Evolutionary conservation across 2,113 vertebrate genomes (phyloP).

Genomic region (Eupsittula cactorum): DNA sequence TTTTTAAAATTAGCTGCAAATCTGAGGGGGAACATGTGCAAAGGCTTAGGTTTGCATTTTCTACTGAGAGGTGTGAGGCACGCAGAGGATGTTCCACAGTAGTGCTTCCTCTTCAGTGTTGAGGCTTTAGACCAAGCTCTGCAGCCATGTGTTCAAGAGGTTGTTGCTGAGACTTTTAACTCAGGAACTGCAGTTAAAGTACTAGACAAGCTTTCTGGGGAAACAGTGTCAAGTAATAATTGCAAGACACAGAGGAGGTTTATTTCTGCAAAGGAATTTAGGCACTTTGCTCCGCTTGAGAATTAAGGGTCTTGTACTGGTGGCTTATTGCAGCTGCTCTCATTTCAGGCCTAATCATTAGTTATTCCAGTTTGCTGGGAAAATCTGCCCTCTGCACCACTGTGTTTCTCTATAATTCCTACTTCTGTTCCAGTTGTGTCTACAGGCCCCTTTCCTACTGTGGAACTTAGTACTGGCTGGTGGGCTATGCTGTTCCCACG

Average conservation of each 20-base stretch:
- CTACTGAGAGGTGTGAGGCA: background rate
- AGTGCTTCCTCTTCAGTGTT: background rate
- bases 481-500: background rate
- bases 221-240: background rate
- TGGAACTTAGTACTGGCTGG: background rate
- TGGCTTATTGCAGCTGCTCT: background rate
- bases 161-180: background rate
- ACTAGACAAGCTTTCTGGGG: background rate
- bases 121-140: background rate
- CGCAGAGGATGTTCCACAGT: background rate
- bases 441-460: background rate
- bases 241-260: background rate
- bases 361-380: background rate
- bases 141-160: background rate
- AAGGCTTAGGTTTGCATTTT: background rate
- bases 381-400: background rate
- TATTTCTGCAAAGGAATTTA: background rate
- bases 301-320: background rate
- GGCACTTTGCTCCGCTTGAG: background rate
- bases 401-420: background rate
- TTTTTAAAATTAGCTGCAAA: background rate
- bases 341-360: background rate
- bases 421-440: background rate
- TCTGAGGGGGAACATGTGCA: background rate
- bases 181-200: background rate